phyloP scores from a whole-genome alignment of 2,888 invertebrate species.

The Podotricha telesiphe region DNA sequence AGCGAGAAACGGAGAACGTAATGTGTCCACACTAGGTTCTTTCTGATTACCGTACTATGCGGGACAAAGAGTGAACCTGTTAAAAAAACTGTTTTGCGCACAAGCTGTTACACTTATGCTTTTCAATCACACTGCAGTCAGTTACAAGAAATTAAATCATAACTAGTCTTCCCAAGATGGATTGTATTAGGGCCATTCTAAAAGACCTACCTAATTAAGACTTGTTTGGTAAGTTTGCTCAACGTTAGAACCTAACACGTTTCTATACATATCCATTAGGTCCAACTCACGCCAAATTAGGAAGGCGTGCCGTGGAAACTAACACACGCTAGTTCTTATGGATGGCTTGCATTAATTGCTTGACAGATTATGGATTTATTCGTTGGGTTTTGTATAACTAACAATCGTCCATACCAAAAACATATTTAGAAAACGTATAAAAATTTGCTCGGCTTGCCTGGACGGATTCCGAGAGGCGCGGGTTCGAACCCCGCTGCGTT shows the following conservation, averaged over 20 bases:
- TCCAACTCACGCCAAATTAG: constrained; percentile 58
- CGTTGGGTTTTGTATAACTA: not conserved
- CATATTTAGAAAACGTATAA: no score
- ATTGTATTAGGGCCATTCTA: not conserved
- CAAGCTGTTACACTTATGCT: not conserved
- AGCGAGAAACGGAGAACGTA: no score
- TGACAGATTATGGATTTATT: constrained; percentile 18
- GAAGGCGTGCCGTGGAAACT: constrained; percentile 67
- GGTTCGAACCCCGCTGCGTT: no score
- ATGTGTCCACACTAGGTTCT: no score
- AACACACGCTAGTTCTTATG: constrained; percentile 62
- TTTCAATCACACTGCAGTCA: not conserved
- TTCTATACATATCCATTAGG: constrained; percentile 35
- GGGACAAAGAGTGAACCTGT: no score
- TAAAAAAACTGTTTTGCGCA: not conserved
- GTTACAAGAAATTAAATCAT: not conserved
- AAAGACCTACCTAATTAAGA: not conserved
- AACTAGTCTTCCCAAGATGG: not conserved
- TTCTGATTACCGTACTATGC: no score
- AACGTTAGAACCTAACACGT: not conserved
- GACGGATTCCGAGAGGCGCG: no score
- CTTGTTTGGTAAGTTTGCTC: constrained; percentile 1
- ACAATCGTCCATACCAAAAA: not conserved
- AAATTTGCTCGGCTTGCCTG: no score
- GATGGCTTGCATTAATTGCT: constrained; percentile 43